phyloP scores from a whole-genome alignment of 2,113 vertebrate genomes.

The Pyxicephalus adspersus region DNA sequence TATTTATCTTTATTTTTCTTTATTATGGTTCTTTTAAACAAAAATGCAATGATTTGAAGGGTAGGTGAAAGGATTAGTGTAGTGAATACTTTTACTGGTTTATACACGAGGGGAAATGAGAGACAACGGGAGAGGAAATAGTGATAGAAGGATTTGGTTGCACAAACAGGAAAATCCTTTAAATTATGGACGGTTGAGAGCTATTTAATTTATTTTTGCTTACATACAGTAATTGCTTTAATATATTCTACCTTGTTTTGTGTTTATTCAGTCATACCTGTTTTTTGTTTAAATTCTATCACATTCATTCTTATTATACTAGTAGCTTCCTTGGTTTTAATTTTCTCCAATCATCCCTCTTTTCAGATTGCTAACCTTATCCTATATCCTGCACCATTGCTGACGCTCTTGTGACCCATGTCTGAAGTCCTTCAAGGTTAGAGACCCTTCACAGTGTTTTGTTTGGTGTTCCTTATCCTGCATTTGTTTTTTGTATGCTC shows the following conservation, averaged over 20 bases:
- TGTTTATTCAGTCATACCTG: not conserved
- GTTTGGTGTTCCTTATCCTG: conserved; percentile 43
- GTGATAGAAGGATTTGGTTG: no score
- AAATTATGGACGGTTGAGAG: no score
- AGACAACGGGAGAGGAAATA: no score
- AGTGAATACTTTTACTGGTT: no score
- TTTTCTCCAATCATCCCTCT: conserved; percentile 75
- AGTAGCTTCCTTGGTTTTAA: conserved; percentile 71
- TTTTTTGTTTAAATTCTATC: not conserved
- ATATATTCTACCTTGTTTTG: not conserved
- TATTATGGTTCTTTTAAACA: no score
- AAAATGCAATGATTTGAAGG: no score
- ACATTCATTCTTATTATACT: not conserved
- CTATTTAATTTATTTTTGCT: no score
- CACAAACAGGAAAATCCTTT: no score
- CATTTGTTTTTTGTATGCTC: conserved; percentile 53
- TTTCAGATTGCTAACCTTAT: conserved; percentile 82
- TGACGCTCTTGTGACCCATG: conserved; percentile 74
- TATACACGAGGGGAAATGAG: no score
- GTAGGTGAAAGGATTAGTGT: no score
- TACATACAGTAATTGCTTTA: not conserved
- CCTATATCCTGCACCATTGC: conserved; percentile 73
- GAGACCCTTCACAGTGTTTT: conserved; percentile 70
- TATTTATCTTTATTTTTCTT: no score
- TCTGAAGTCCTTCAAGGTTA: conserved; percentile 84